Evolutionary conservation across 23 tunicate genomes (phyloP).

Genomic region (Oikopleura dioica): DNA sequence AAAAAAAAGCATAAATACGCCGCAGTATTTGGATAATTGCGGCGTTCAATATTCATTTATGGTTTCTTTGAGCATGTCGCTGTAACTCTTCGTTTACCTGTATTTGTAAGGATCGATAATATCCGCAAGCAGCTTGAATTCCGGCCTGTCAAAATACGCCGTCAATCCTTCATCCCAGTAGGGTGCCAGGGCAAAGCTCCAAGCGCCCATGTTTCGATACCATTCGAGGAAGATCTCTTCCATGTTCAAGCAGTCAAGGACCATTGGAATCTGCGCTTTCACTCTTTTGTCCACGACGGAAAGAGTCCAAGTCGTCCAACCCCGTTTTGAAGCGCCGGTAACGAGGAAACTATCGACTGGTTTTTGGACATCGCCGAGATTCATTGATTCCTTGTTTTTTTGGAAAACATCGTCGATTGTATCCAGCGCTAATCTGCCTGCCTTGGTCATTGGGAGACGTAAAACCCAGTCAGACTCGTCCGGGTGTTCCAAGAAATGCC

Average conservation of each 20-base stretch:
- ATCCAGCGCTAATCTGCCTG: conserved; percentile 19
- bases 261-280: conserved; percentile 68
- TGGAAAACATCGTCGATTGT: conserved; percentile 18
- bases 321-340: conserved; percentile 17
- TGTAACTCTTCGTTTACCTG: not conserved
- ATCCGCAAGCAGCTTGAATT: conserved; percentile 39
- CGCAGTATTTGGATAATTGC: too few species aligned
- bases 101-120: conserved; percentile 66
- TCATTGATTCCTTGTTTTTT: not conserved
- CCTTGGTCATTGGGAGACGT: conserved; percentile 23
- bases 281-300: conserved; percentile 56
- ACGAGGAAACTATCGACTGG: not conserved
- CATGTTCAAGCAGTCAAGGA: conserved; percentile 68
- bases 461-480: conserved; percentile 19
- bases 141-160: conserved; percentile 40
- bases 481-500: conserved; percentile 20
- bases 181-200: conserved; percentile 64
- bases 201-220: conserved; percentile 61
- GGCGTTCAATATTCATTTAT: too few species aligned
- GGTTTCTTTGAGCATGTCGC: too few species aligned
- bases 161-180: conserved; percentile 63
- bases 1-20: too few species aligned
- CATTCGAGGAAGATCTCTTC: conserved; percentile 41
- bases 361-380: not conserved
- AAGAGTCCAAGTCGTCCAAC: conserved; percentile 93